Percentiles rank a stretch among this genome's conserved stretches.
These are phyloP conservation scores for Progne subis DNA, from an alignment of 2,113 vertebrate genomes.

Conservation along the genomic window DNA sequence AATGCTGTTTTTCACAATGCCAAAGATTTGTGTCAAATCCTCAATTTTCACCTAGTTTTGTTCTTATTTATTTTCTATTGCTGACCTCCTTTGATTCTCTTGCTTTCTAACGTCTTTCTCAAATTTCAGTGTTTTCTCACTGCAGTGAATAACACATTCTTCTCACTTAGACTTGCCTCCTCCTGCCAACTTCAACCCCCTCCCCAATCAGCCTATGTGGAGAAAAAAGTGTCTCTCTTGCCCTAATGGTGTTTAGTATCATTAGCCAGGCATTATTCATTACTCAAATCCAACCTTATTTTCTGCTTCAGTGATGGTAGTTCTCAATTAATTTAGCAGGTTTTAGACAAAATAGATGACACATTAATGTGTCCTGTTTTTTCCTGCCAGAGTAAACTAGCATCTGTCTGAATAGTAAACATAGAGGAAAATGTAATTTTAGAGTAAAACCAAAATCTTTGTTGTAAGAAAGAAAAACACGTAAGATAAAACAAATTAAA, in stretches of 20 bases:
- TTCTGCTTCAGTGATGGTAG: constrained; percentile 48
- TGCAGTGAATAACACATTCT: background rate
- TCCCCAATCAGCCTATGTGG: background rate
- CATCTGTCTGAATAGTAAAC: background rate
- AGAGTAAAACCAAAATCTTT: background rate
- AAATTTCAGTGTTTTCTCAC: background rate
- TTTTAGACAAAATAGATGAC: constrained; percentile 51
- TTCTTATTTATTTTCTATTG: background rate
- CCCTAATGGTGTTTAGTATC: constrained; percentile 30
- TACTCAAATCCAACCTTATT: constrained; percentile 36
- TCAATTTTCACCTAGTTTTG: background rate
- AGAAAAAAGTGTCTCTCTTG: background rate
- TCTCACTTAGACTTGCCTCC: background rate
- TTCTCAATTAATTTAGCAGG: constrained; percentile 62
- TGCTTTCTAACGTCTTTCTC: background rate
- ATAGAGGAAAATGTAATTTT: constrained; percentile 11
- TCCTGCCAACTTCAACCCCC: background rate
- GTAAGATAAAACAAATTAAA: background rate
- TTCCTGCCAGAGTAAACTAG: background rate
- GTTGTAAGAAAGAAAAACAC: background rate
- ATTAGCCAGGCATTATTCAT: constrained; percentile 40
- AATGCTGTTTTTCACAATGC: background rate
- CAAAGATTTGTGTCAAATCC: background rate
- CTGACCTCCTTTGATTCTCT: background rate
- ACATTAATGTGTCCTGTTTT: background rate